Base-by-base conservation (phyloP, 1,140 invertebrate genomes). In the Cyclargus thomasi region DNA sequence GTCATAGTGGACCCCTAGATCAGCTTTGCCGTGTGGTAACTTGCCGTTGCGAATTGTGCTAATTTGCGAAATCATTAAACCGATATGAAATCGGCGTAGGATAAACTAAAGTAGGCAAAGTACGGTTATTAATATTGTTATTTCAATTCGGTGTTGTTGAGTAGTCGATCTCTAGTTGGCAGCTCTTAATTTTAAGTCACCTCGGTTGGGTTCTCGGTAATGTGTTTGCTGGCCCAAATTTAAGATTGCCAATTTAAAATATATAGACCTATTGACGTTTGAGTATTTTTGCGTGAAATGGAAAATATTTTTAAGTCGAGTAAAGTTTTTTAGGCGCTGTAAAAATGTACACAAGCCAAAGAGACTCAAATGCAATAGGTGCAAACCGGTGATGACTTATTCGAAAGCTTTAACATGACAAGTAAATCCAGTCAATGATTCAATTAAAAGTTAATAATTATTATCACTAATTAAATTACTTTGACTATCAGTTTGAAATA, bases 1-100 rank as follows among this genome's bases (percentile, higher is more conserved):
- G 68, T 39, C 68, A 64, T 71, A 71, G 67, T 68, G 66, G 63
- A 65, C 67, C 67, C 67, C 29, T 71, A 68, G 57, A 70, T 67
- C 57, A 68, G 70, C 18, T 47, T 62, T 57, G 63, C 62, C 64
- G 62, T 66, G 29, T 35, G 55, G 53, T 66, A 66, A 59, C 53
- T 10, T 39, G 17, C 22, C 53, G 21, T 29, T 55, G 64, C 47
- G n/a, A 29, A 66, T 8, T 36, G 21, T 62, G 20, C 59, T 62
- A 39, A 57, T 35, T 20, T 64, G 18, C 39, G 20, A 22, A 39
- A 10, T 20, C 36, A 18, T 11, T 21, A 59, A 59, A 59, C 55
- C 55, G 55, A 59, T 21, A 59, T 20, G 10, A 59, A 59, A 59
- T 59, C 55, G 55, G 55, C 14, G 10, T 47, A 47, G 39, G 39